These are phyloP conservation scores for Tokudaia muenninki DNA, from an alignment of 2,797 vertebrate genomes.

Conservation along the genomic window DNA sequence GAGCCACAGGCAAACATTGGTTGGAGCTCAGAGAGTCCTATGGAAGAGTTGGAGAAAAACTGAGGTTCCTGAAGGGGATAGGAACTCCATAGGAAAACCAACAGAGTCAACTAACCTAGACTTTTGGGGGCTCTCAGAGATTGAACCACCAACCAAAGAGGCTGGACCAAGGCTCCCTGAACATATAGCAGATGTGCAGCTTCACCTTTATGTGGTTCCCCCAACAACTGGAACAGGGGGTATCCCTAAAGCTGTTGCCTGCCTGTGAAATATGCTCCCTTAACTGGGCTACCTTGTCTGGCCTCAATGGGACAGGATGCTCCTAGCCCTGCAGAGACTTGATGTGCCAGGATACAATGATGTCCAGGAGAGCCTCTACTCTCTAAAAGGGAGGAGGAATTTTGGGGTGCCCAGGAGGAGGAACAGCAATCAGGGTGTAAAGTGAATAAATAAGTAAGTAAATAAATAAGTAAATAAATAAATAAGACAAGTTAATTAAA, in stretches of 20 bases:
- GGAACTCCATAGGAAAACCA: not conserved
- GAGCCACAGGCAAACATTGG: not conserved
- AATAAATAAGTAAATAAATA: too few species aligned
- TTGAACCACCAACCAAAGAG: not conserved
- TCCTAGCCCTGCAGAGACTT: not conserved
- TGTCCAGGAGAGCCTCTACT: not conserved
- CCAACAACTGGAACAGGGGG: not conserved
- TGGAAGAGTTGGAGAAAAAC: not conserved
- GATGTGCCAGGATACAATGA: not conserved
- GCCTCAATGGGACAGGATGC: not conserved
- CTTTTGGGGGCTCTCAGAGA: not conserved
- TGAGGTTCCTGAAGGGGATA: not conserved
- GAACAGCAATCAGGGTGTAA: not conserved
- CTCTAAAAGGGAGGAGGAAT: not conserved
- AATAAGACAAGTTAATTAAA: not conserved
- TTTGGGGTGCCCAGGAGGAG: not conserved
- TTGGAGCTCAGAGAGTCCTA: not conserved
- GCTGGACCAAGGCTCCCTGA: not conserved
- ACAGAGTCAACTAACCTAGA: not conserved
- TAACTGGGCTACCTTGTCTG: not conserved
- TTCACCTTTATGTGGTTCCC: not conserved
- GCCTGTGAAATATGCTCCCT: not conserved
- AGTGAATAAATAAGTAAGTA: not conserved
- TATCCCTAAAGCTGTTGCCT: not conserved
- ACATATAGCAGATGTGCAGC: not conserved